Conservation (phyloP, 2,113 vertebrate genomes). For the Bujurquina vittata region DNA sequence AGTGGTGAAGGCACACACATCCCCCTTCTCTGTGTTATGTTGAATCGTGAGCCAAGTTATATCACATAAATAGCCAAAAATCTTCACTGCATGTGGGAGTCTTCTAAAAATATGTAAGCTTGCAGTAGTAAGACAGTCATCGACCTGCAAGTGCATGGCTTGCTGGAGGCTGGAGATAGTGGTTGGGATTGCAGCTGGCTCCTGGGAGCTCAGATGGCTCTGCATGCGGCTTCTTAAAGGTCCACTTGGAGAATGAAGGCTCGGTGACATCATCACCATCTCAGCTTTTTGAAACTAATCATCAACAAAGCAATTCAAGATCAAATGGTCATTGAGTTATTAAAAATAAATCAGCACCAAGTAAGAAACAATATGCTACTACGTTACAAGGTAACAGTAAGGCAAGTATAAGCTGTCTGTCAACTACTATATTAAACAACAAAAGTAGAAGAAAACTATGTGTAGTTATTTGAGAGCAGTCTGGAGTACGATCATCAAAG, state of each 20-base stretch:
- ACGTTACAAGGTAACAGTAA: no score
- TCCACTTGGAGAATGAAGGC: neutral
- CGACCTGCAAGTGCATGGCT: neutral
- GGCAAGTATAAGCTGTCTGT: no score
- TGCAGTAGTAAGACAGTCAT: slow-evolving; percentile 7
- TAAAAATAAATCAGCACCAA: no score
- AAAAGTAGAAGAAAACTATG: no score
- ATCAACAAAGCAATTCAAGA: no score
- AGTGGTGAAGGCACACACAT: neutral
- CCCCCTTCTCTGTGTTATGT: neutral
- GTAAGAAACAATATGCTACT: no score
- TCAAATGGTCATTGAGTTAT: no score
- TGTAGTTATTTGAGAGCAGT: no score
- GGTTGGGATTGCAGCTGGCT: no score
- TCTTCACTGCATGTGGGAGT: slow-evolving; percentile 32
- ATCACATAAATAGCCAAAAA: slow-evolving; percentile 22
- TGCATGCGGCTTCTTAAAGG: neutral
- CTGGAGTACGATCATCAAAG: no score
- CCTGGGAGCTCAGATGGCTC: neutral
- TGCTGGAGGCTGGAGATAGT: neutral
- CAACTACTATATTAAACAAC: no score
- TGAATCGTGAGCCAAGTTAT: slow-evolving; percentile 18
- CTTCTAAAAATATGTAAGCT: slow-evolving; percentile 34
- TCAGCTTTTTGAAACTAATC: no score
- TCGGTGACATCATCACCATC: neutral